These are phyloP conservation scores for Chaetogeoica ovagalla DNA, from an alignment of 2,888 invertebrate species.

Conservation along the genomic window DNA sequence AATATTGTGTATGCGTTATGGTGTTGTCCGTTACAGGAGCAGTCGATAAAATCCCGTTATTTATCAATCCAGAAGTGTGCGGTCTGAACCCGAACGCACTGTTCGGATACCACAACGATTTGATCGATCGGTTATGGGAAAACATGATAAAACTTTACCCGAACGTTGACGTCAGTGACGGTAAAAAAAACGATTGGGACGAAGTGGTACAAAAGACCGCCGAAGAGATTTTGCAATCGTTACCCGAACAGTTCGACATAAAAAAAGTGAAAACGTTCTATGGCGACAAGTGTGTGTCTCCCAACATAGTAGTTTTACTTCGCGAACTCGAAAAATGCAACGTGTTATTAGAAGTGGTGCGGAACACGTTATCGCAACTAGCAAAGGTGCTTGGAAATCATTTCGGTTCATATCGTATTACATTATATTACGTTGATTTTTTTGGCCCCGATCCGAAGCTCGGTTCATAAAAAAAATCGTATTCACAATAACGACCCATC, in stretches of 20 bases:
- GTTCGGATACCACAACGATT: constrained; percentile 3
- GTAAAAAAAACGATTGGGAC: constrained; percentile 1
- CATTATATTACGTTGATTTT: too few relatives aligned
- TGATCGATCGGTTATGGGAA: not conserved
- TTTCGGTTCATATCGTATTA: too few relatives aligned
- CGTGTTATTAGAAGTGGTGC: constrained; percentile 72
- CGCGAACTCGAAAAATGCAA: constrained; percentile 91
- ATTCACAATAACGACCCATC: too few relatives aligned
- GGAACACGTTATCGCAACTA: constrained; percentile 70
- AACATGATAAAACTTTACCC: constrained; percentile 30
- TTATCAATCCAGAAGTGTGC: constrained; percentile 13
- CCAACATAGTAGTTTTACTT: constrained; percentile 81
- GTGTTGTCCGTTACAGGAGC: not conserved
- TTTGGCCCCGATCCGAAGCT: too few relatives aligned
- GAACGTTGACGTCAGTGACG: not conserved
- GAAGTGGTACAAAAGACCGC: constrained; percentile 9
- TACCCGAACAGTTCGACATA: constrained; percentile 16
- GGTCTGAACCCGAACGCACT: constrained; percentile 28
- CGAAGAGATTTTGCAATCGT: constrained; percentile 14
- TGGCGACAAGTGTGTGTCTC: constrained; percentile 64
- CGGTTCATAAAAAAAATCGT: too few relatives aligned
- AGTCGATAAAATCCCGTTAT: constrained; percentile 13
- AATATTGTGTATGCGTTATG: not conserved
- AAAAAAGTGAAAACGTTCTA: constrained; percentile 31
- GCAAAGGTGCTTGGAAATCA: constrained; percentile 65